These are phyloP conservation scores for Hipposideros larvatus DNA, from an alignment of 2,797 vertebrate genomes.

Conservation along the genomic window DNA sequence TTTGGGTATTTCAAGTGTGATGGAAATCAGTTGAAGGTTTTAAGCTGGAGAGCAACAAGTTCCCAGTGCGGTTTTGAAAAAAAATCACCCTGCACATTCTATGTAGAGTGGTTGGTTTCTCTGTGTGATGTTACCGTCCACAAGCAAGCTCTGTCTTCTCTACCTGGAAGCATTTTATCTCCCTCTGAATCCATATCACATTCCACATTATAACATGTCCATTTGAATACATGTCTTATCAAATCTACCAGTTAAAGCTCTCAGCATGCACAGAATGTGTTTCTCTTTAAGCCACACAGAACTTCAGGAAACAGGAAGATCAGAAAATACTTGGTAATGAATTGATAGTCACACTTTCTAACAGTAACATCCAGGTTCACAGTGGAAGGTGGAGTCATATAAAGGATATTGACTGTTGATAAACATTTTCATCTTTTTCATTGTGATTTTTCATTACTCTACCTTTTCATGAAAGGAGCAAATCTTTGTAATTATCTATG, in stretches of 20 bases:
- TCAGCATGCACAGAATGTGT: background rate
- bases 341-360: conserved; percentile 9
- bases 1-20: background rate
- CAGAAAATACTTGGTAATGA: background rate
- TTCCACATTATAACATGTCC: conserved; percentile 26
- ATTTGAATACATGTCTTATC: background rate
- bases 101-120: background rate
- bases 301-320: conserved; percentile 13
- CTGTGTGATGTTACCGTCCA: background rate
- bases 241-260: background rate
- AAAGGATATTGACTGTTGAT: background rate
- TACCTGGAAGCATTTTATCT: background rate
- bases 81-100: background rate
- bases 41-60: background rate
- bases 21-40: background rate
- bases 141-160: background rate
- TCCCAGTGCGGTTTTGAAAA: background rate
- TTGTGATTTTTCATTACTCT: background rate
- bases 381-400: background rate
- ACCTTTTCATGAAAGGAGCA: background rate
- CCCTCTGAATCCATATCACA: background rate
- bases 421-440: conserved; percentile 32
- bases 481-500: conserved; percentile 34
- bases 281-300: conserved; percentile 4
- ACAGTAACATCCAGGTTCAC: background rate